Evolutionary conservation across 2,888 invertebrate species (phyloP).

Genomic region (Cynaeus angustus): DNA sequence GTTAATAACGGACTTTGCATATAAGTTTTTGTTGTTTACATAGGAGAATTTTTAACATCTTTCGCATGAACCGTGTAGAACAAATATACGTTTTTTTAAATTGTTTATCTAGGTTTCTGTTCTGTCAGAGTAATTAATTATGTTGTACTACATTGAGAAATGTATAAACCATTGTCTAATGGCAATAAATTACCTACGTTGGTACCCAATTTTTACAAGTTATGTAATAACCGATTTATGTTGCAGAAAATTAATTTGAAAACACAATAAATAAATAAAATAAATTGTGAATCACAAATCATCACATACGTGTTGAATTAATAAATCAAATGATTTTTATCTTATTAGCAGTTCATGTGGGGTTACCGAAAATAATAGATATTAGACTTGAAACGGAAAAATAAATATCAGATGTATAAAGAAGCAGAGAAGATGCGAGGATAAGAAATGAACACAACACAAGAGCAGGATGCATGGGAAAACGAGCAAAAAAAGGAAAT

Average conservation of each 20-base stretch:
- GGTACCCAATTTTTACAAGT: conserved; percentile 2
- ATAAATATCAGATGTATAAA: too few species aligned
- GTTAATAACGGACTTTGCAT: conserved; percentile 5
- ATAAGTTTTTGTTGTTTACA: neutral
- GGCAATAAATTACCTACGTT: neutral
- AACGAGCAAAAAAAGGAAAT: too few species aligned
- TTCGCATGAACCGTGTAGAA: too few species aligned
- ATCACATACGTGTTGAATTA: too few species aligned
- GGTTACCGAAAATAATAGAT: too few species aligned
- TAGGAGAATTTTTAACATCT: too few species aligned
- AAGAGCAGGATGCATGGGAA: too few species aligned
- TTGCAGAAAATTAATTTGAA: neutral
- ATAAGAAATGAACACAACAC: too few species aligned
- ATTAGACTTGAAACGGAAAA: too few species aligned
- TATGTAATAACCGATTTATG: neutral
- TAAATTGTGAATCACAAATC: neutral
- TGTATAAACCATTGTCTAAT: conserved; percentile 3
- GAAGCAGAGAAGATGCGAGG: too few species aligned
- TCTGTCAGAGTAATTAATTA: neutral
- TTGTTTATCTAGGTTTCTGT: neutral
- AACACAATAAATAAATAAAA: neutral
- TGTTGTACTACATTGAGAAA: neutral
- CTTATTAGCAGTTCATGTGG: too few species aligned
- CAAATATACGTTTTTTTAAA: neutral
- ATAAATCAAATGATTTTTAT: too few species aligned